Conservation (phyloP, 1,140 invertebrate genomes). For the Bombus sibiricus region DNA sequence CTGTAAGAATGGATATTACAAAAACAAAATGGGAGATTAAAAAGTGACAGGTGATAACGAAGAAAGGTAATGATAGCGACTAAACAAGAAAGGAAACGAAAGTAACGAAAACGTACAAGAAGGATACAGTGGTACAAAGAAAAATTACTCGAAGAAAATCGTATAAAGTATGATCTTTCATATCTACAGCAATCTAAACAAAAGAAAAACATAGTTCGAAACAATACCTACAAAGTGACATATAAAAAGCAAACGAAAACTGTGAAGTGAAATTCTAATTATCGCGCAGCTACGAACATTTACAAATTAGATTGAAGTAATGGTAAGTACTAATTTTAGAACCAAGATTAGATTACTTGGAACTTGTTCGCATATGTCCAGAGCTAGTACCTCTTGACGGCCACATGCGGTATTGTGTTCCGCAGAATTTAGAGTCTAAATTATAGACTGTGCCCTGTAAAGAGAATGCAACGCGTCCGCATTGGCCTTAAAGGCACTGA, state of each 20-base stretch:
- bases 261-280: slow-evolving; percentile 2
- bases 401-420: not conserved
- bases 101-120: not conserved
- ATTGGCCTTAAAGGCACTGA: slow-evolving; percentile 62
- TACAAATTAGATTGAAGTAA: slow-evolving; percentile 27
- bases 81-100: not conserved
- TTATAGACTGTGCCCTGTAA: slow-evolving; percentile 17
- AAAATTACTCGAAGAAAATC: not conserved
- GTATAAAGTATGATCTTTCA: not conserved
- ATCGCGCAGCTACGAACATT: slow-evolving; percentile 2
- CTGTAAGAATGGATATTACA: not conserved
- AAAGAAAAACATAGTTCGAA: not conserved
- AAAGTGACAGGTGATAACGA: not conserved
- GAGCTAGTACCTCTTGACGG: not conserved
- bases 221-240: not conserved
- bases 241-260: not conserved
- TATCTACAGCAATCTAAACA: not conserved
- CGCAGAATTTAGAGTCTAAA: slow-evolving; percentile 25
- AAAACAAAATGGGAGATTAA: not conserved
- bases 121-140: slow-evolving; percentile 8
- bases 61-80: not conserved
- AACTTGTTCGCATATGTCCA: not conserved
- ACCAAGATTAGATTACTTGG: slow-evolving; percentile 5
- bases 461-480: slow-evolving; percentile 10
- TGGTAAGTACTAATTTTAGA: slow-evolving; percentile 3